phyloP scores from a whole-genome alignment of 2,888 invertebrate genomes.

The Ryuthela nishihirai region DNA sequence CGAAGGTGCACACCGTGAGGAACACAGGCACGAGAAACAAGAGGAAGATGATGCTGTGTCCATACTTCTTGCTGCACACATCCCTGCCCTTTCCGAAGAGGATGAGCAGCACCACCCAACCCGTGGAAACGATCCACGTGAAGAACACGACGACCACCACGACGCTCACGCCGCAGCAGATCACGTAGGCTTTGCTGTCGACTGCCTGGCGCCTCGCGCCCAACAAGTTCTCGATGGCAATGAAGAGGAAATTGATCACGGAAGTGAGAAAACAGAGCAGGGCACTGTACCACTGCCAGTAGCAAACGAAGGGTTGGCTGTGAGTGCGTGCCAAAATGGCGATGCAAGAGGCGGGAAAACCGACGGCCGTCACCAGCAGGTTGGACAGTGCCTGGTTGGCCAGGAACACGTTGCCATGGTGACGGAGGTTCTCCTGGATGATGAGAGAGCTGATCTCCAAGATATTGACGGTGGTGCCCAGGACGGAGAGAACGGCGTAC shows the following conservation, averaged over 20 bases:
- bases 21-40: constrained; percentile 30
- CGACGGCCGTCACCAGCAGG: constrained; percentile 31
- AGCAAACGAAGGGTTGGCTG: constrained; percentile 24
- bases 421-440: constrained; percentile 35
- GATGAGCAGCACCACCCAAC: constrained; percentile 19
- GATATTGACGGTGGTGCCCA: constrained; percentile 39
- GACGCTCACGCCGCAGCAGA: constrained; percentile 24
- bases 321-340: constrained; percentile 35
- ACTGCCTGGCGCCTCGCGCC: constrained; percentile 25
- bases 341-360: constrained; percentile 33
- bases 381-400: constrained; percentile 40
- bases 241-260: constrained; percentile 37
- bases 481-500: constrained; percentile 33
- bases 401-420: constrained; percentile 34
- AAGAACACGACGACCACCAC: constrained; percentile 30
- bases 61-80: constrained; percentile 28
- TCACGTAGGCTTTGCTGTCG: constrained; percentile 19
- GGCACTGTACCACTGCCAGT: constrained; percentile 37
- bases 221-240: constrained; percentile 37
- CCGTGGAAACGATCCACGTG: constrained; percentile 28
- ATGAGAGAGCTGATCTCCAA: constrained; percentile 39
- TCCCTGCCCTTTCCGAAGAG: constrained; percentile 25
- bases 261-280: constrained; percentile 35
- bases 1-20: constrained; percentile 22
- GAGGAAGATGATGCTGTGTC: constrained; percentile 29